Evolutionary conservation across 2,888 invertebrate genomes (phyloP), one percentile per base, ranked within the genome.

Genomic region (Lysandra bellargus): DNA sequence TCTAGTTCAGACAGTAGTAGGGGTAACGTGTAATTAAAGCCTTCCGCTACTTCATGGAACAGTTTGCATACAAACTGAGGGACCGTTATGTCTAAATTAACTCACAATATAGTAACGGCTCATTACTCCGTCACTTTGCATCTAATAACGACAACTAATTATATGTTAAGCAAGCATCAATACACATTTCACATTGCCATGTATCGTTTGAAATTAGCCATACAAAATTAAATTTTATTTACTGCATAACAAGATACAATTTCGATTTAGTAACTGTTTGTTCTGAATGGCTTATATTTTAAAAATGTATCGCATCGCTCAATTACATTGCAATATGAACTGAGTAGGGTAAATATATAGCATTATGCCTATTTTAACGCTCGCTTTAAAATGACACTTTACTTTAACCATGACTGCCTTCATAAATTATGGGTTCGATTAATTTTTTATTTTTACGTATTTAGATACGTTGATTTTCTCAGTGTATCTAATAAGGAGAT

Each of bases 21-120:
- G 79, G 74, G 74, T 14, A 0, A 6, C 37, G 61, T 57, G 40
- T 79, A 79, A 79, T 79, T 79, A 74, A 74, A 79, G 23, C 61
- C 40, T 74, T 79, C 79, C 79, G 61, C 79, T 64, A 69, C 33
- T 49, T 74, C 30, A 57, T 33, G 44, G 23, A 33, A 60, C 74
- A 78, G 60, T 79, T 79, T 79, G 73, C 79, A 79, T 74, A 74
- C 79, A 57, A 74, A 79, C 73, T 23, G 74, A 37, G 5, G 33
- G 30, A 64, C 40, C 69, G 64, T 64, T 64, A 30, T 64, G 64
- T 64, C 64, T 64, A 64, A 64, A 69, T 33, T 69, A 69, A 69
- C 33, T 69, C 33, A 69, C 33, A 23, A 33, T 1, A 4, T 12
- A 5, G 30, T 37, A 30, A 69, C 14, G 33, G 30, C 69, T 12